Conservation (phyloP, 2,113 vertebrate species). For the Origma solitaria region DNA sequence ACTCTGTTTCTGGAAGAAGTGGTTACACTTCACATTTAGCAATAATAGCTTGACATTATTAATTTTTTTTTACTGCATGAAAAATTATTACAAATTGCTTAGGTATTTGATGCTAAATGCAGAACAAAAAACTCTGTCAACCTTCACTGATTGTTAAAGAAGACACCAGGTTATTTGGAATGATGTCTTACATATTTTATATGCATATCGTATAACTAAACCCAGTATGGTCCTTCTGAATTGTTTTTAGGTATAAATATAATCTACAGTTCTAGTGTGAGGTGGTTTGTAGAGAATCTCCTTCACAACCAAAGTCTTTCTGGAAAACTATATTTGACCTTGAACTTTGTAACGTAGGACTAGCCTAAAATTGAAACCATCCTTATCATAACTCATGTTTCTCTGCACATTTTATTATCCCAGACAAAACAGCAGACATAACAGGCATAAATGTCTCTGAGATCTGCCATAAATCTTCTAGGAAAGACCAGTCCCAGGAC, state of each 20-base stretch:
- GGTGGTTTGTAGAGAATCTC: background rate
- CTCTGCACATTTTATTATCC: background rate
- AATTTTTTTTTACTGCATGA: background rate
- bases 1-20: background rate
- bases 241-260: background rate
- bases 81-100: background rate
- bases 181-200: background rate
- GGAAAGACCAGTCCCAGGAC: background rate
- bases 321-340: background rate
- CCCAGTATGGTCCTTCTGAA: background rate
- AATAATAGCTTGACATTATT: background rate
- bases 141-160: background rate
- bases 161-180: background rate
- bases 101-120: background rate
- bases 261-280: background rate
- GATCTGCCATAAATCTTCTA: background rate
- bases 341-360: background rate
- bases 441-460: background rate
- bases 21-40: background rate
- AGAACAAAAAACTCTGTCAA: background rate
- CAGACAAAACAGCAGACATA: background rate
- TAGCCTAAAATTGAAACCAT: background rate
- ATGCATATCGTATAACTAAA: background rate
- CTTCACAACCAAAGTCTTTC: background rate
- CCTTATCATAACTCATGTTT: background rate